Base-by-base conservation (phyloP, 2,113 vertebrate genomes). In the Abramis brama region DNA sequence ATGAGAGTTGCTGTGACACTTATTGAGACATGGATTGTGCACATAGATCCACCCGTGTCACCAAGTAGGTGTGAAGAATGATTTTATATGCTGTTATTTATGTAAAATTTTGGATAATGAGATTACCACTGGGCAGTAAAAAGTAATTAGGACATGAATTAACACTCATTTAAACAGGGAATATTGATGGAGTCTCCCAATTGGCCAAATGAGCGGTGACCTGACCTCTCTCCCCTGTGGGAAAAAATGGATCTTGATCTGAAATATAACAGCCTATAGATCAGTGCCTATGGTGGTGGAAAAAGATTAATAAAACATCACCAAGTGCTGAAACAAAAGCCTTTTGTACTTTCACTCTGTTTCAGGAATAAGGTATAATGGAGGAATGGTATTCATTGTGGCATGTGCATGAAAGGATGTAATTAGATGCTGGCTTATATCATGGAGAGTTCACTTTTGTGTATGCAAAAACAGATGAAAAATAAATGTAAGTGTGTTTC, bases 121-220 rank as follows among this genome's bases (percentile, higher is more conserved):
- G 77, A 75, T 50, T 77, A 77, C 84, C 36, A 82, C 30, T 68
- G 55, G 27, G 27, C 33, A 74, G 50, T 71, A 84, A 86, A 86
- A 81, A 50, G 62, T 77, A 73, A 85, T 87, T 78, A 87, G 78
- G 43, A 80, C 70, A 76, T 83, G 45, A 70, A 87, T 77, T 85
- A 80, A 84, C 36, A 68, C 47, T 43, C 47, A 5, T 30, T 83
- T 71, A 71, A 74, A 83, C 60, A 82, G 64, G 5, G 52, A 82
- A 15, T 82, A 82, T 82, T 82, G 64, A 82, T 21, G 5, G 39
- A 52, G 62, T 81, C 64, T 83, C 23, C 25, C 30, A 57, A 59
- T 39, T 73, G 68, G 21, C 43, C 33, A 83, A 73, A 71, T 5
- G 50, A 71, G 66, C 36, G 23, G 66, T 83, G 82, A 59, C 68